A percentile compares a stretch with the other conserved stretches of the same genome.
Conservation (phyloP, 2,888 invertebrate species). For the Dynastes grantii region DNA sequence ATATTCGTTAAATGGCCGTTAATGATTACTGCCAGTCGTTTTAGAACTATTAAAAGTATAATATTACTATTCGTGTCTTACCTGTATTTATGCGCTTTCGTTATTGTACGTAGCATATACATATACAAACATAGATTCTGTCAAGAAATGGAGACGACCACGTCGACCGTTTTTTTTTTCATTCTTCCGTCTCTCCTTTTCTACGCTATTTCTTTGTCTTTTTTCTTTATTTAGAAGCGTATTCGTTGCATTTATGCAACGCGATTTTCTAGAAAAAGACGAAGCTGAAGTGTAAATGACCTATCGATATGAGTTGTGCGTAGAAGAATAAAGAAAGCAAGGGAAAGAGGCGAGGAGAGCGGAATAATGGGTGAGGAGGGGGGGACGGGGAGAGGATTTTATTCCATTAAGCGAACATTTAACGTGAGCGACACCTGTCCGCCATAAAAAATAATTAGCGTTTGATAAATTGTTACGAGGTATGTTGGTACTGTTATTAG, state of each 20-base stretch:
- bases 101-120: slow-evolving; percentile 16
- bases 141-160: background rate
- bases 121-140: background rate
- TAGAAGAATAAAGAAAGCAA: slow-evolving; percentile 14
- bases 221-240: background rate
- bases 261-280: slow-evolving; percentile 24
- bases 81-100: slow-evolving; percentile 19
- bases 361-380: background rate
- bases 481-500: background rate
- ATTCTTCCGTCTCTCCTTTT: background rate
- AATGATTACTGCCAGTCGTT: slow-evolving; percentile 27
- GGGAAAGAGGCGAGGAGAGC: background rate
- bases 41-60: slow-evolving; percentile 36
- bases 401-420: slow-evolving; percentile 22
- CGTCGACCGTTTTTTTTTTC: background rate
- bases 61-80: slow-evolving; percentile 25
- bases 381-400: background rate
- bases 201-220: background rate
- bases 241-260: slow-evolving; percentile 12
- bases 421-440: slow-evolving; percentile 12
- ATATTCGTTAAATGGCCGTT: slow-evolving; percentile 28
- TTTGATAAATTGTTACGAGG: slow-evolving; percentile 7
- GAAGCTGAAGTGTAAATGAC: slow-evolving; percentile 32
- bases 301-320: slow-evolving; percentile 28
- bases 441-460: slow-evolving; percentile 24